These are phyloP conservation scores for Mimachlamys varia DNA, from an alignment of 2,888 invertebrate species.

Conservation along the genomic window DNA sequence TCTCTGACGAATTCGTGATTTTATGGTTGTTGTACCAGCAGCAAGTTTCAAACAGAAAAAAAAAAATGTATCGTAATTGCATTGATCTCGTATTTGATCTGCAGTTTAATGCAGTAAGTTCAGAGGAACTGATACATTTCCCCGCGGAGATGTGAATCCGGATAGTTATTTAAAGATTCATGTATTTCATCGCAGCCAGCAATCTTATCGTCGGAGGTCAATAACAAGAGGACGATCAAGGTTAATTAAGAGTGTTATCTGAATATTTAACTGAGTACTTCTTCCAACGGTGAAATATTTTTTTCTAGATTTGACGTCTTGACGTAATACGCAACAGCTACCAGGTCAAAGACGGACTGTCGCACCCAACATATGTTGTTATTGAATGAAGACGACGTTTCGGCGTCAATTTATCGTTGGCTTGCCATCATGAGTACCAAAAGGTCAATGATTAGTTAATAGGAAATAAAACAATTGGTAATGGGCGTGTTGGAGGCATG, in stretches of 20 bases:
- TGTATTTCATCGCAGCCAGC: background rate
- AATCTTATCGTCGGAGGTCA: conserved; percentile 13
- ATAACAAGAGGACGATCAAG: background rate
- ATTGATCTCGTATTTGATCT: conserved; percentile 6
- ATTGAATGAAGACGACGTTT: background rate
- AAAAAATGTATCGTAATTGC: background rate
- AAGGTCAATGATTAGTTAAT: background rate
- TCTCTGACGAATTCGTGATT: background rate
- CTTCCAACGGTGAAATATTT: too few relatives aligned
- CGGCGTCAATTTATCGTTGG: background rate
- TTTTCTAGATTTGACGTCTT: too few relatives aligned
- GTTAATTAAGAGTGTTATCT: background rate
- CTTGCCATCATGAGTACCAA: background rate
- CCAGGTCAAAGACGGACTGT: too few relatives aligned
- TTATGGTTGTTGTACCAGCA: background rate
- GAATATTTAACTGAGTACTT: background rate
- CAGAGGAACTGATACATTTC: background rate
- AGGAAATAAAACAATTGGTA: background rate
- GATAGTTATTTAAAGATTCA: background rate
- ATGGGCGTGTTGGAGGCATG: background rate
- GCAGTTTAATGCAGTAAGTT: background rate
- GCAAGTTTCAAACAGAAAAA: background rate
- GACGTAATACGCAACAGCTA: too few relatives aligned
- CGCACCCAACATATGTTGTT: background rate
- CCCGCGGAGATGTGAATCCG: background rate